phyloP scores from a whole-genome alignment of 2,888 invertebrate species.

The Acronicta aceris region DNA sequence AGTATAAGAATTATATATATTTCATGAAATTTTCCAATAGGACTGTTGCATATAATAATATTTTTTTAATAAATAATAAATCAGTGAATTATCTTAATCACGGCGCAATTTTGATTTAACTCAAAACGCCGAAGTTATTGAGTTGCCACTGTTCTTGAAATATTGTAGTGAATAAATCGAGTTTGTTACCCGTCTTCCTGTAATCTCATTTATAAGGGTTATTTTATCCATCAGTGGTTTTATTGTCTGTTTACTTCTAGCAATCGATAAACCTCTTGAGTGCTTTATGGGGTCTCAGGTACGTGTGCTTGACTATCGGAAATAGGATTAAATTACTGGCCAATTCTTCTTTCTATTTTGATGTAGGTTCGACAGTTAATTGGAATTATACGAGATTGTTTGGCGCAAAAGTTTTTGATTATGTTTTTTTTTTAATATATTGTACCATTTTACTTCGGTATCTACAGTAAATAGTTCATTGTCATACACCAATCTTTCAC shows the following conservation, averaged over 20 bases:
- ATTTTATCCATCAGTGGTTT: constrained; percentile 58
- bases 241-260: constrained; percentile 58
- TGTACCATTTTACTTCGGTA: too few species aligned
- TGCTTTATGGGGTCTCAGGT: constrained; percentile 31
- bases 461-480: too few species aligned
- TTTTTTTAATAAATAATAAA: too few species aligned
- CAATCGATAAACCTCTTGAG: constrained; percentile 49
- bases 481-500: too few species aligned
- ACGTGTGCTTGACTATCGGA: constrained; percentile 8
- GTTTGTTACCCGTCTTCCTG: constrained; percentile 49
- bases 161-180: constrained; percentile 46
- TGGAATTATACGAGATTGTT: not conserved
- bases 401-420: too few species aligned
- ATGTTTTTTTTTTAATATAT: not conserved
- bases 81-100: too few species aligned
- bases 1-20: too few species aligned
- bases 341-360: not conserved
- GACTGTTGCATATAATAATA: too few species aligned
- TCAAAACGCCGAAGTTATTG: too few species aligned
- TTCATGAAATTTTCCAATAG: too few species aligned
- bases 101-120: too few species aligned
- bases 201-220: constrained; percentile 53
- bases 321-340: constrained; percentile 14
- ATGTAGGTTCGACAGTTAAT: not conserved
- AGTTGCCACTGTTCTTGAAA: constrained; percentile 7